Base-by-base conservation (phyloP, 2,888 invertebrate genomes). In the Hypsopygia costalis region DNA sequence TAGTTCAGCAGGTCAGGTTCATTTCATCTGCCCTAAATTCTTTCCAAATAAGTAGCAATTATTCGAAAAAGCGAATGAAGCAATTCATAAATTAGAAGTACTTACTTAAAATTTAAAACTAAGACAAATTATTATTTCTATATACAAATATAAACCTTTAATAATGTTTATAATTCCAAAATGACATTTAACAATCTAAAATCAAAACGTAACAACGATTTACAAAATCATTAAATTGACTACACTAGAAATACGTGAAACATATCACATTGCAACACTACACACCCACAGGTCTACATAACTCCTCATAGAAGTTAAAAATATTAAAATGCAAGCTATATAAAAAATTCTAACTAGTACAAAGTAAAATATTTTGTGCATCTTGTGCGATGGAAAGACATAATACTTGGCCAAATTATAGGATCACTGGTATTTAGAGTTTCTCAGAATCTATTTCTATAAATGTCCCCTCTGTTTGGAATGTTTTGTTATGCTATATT, bases 271-370 rank as follows among this genome's bases (percentile, higher is more conserved):
- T 22, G 25, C 11, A 22, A 34, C n/a, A 34, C 22, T 22, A 22
- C 25, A n/a, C 10, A 21, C 5, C 21, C 7, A 21, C 6, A 22
- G 22, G 6, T 9, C 22, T 20, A 34, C n/a, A n/a, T n/a, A 6
- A 21, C 33, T 20, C 16, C 33, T 33, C 21, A 33, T 9, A 33
- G 33, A 33, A 33, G 20, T 33, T 16, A 33, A 20, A 33, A 6
- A 33, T 16, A 33, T 20, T 21, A 7, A 12, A 33, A 33, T 33
- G n/a, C 9, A 33, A 33, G 10, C 8, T n/a, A 33, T 21, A 16
- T 33, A 33, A 33, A 33, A 33, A 33, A 3, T 16, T 3, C 2
- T 20, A 33, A 4, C 1, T 16, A 21, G 12, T n/a, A 20, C n/a
- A n/a, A 21, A 33, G 9, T 9, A n/a, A 33, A 21, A 6, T 31